Conservation (phyloP, 2,797 vertebrate genomes). For the Enteromius thamalakanensis region DNA sequence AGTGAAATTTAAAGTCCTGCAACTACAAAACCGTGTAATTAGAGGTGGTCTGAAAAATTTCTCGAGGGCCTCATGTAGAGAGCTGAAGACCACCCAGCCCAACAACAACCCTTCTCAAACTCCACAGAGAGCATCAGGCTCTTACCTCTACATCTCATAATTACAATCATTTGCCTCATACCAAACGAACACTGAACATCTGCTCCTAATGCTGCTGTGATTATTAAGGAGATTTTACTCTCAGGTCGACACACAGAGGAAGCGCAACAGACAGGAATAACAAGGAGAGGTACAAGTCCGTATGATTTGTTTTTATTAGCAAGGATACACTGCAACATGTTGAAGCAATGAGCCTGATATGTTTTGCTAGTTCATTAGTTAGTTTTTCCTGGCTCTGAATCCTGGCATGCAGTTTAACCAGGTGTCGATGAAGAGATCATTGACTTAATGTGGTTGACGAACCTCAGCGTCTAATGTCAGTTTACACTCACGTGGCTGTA, state of each 20-base stretch:
- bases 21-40: slow-evolving; percentile 30
- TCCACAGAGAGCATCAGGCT: slow-evolving; percentile 16
- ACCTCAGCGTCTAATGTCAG: background rate
- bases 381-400: slow-evolving; percentile 30
- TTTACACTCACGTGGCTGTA: background rate
- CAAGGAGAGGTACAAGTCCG: slow-evolving; percentile 40
- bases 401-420: slow-evolving; percentile 21
- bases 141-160: slow-evolving; percentile 44
- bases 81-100: slow-evolving; percentile 45
- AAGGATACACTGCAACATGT: slow-evolving; percentile 29
- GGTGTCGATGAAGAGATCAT: slow-evolving; percentile 26
- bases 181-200: slow-evolving; percentile 49
- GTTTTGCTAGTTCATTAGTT: slow-evolving; percentile 36
- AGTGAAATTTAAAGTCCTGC: slow-evolving; percentile 1
- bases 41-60: slow-evolving; percentile 23
- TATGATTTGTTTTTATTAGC: slow-evolving; percentile 42
- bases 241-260: slow-evolving; percentile 37
- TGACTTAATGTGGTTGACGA: slow-evolving; percentile 16
- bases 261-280: slow-evolving; percentile 47
- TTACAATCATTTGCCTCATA: slow-evolving; percentile 50
- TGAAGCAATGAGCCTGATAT: slow-evolving; percentile 27
- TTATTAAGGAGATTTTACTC: slow-evolving; percentile 49
- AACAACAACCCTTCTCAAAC: slow-evolving; percentile 1
- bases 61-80: slow-evolving; percentile 15
- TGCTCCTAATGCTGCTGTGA: slow-evolving; percentile 48